These are phyloP conservation scores for Pipistrellus nathusii DNA, from an alignment of 2,797 vertebrate species.

Conservation along the genomic window DNA sequence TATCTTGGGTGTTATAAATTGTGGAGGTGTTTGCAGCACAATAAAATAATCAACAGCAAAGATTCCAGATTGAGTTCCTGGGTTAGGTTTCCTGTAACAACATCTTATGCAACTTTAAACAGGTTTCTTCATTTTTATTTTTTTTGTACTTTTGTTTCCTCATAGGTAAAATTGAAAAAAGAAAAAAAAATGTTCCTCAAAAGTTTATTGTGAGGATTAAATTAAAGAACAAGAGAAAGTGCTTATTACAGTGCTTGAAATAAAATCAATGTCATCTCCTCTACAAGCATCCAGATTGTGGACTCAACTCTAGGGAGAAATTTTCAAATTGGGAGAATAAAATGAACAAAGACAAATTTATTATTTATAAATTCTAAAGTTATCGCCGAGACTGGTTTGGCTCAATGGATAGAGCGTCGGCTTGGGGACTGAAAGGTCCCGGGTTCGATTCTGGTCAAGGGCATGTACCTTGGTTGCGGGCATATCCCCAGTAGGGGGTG, in stretches of 20 bases:
- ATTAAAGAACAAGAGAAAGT: neutral
- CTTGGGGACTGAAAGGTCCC: no score
- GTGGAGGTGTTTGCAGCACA: neutral
- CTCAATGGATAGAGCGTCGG: no score
- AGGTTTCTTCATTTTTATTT: neutral
- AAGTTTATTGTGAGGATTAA: neutral
- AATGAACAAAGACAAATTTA: neutral
- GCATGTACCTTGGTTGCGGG: no score
- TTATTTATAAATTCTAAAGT: constrained; percentile 10
- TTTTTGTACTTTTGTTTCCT: neutral
- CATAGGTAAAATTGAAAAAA: neutral
- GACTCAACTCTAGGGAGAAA: neutral
- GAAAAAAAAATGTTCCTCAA: neutral
- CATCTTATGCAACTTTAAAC: neutral
- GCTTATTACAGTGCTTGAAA: neutral
- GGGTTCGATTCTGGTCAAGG: no score
- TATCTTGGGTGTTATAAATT: neutral
- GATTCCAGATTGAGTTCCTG: neutral
- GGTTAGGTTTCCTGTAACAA: neutral
- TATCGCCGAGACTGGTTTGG: no score
- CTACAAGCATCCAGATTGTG: neutral
- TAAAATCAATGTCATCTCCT: neutral
- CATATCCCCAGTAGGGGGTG: no score
- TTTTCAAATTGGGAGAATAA: neutral
- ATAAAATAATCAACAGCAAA: neutral